phyloP scores from a whole-genome alignment of 2,888 invertebrate genomes.

The Zeuzera pyrina region DNA sequence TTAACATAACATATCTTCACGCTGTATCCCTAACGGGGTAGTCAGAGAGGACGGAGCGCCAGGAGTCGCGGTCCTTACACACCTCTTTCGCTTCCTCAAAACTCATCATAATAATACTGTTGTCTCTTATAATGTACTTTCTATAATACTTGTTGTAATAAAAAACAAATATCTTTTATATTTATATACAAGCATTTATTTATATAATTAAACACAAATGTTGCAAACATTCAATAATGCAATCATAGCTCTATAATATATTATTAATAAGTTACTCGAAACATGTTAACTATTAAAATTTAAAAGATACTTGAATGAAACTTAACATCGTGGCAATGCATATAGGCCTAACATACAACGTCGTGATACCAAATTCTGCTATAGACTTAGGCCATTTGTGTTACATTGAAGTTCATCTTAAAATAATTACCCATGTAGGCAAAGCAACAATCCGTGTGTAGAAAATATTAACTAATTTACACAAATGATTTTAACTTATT shows the following conservation, averaged over 20 bases:
- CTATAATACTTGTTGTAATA: too few relatives aligned
- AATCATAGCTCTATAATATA: constrained; percentile 59
- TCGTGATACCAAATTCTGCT: constrained; percentile 22
- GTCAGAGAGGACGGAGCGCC: too few relatives aligned
- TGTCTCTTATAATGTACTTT: too few relatives aligned
- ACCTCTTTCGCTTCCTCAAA: too few relatives aligned
- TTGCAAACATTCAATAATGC: constrained; percentile 70
- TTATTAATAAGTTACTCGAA: constrained; percentile 56
- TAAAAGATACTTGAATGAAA: constrained; percentile 30
- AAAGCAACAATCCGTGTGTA: too few relatives aligned
- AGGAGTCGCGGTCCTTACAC: too few relatives aligned
- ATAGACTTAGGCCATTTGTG: constrained; percentile 31
- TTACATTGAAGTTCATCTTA: constrained; percentile 1
- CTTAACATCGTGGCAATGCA: constrained; percentile 30
- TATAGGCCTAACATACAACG: constrained; percentile 33
- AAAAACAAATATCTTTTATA: too few relatives aligned
- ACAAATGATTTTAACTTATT: too few relatives aligned
- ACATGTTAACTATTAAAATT: constrained; percentile 51
- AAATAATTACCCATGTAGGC: background rate
- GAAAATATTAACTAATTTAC: too few relatives aligned
- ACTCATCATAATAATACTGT: too few relatives aligned
- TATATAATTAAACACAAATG: constrained; percentile 66
- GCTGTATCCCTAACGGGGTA: too few relatives aligned
- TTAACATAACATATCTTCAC: too few relatives aligned
- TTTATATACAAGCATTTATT: constrained; percentile 71